Base-by-base conservation (phyloP, 2,797 vertebrate genomes). In the Neosalanx taihuensis region DNA sequence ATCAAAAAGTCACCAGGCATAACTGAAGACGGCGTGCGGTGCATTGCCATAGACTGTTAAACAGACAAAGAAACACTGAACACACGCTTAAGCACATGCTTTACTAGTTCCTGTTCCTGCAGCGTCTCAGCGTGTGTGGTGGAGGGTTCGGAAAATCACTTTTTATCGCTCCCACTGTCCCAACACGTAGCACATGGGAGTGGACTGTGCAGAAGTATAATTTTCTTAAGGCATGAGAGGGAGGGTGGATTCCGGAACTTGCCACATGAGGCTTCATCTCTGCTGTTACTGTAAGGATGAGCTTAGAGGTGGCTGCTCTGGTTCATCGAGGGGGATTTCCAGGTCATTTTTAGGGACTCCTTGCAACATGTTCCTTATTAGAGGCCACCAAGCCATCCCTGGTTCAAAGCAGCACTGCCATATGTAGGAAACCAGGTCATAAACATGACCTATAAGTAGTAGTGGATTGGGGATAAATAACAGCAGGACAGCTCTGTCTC, bases 181-280 rank as follows among this genome's bases (percentile, higher is more conserved):
- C 79, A 81, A 77, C 84, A 87, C 70, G 85, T 78, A 70, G 75
- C 60, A 41, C 75, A 64, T 82, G 72, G 76, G 73, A 76, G 64
- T 58, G 78, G 64, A 76, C 49, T 76, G 70, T 75, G 51, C 64
- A 72, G 70, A 86, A 84, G 73, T 85, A 74, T 85, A 80, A 85
- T 88, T 89, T 89, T 77, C 76, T 68, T 69, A 26, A 64, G 74
- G 74, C 76, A 88, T 86, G 73, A 89, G 84, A 87, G 75, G 67
- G 63, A 76, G 70, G 75, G 78, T 75, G 77, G 77, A 88, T 86
- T 89, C 84, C 86, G 82, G 64, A 77, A 62, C 59, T 49, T 63
- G 57, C 59, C 73, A 71, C 79, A 63, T 77, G 67, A 76, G 68
- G 68, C 70, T 75, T 80, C 53, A 79, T 78, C 69, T 46, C 69